Base-by-base conservation (phyloP, 2,888 invertebrate species). In the Lasioglossum malachurum region DNA sequence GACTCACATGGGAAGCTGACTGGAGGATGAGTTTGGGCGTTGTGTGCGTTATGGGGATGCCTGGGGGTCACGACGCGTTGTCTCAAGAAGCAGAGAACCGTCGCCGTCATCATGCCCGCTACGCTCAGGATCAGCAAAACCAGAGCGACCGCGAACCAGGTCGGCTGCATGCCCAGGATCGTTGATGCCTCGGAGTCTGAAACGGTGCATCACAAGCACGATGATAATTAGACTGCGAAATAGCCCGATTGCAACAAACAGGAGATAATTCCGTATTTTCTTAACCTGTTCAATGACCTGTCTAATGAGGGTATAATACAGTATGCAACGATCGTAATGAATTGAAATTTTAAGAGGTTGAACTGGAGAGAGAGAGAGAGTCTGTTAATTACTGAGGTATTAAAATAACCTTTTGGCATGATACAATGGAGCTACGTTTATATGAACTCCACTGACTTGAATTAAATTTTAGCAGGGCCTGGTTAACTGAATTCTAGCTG, bases 41-140 rank as follows among this genome's bases (percentile, higher is more conserved):
- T 95, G 93, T 95, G 94, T 84, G 94, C 92, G 92, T 94, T 95
- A 91, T 95, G 95, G 76, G 92, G 92, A 85, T 94, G 95, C 87
- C 95, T 93, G 72, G 95, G 95, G 82, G 94, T 94, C 88, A 96
- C 95, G 91, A 96, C 95, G 85, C 97, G 96, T 92, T 97, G 97
- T 86, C 97, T 97, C 95, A 98, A 98, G 93, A 97, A 96, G 96
- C 98, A 98, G 95, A 97, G 96, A 89, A 97, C 97, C 85, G 97
- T 96, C 90, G 97, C 97, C 83, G 97, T 97, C 90, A 97, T 97
- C 93, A 97, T 96, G 82, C 97, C 97, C 92, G 97, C 96, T 94
- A 97, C 96, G 91, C 97, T 96, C 94, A 98, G 96, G 93, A 97
- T 96, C 87, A 97, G 96, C 93, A 97, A 97, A 88, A 97, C 97